Percentiles rank a stretch among this genome's conserved stretches.
phyloP scores from a whole-genome alignment of 1,140 invertebrate genomes.

The Heliconius congener region DNA sequence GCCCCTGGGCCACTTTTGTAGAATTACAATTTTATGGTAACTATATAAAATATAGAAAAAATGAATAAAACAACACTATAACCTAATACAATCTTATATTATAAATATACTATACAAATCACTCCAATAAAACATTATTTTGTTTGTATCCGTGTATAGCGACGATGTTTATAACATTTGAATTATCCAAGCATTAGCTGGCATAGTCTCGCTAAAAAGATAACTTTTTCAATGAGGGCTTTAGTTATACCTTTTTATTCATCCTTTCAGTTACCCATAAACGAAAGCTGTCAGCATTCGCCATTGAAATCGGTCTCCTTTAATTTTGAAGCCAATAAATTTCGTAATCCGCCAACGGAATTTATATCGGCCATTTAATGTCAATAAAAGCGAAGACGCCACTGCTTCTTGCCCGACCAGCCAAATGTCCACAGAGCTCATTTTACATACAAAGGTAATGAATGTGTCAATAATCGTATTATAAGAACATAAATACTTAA shows the following conservation, averaged over 20 bases:
- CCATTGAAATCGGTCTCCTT: slow-evolving; percentile 79
- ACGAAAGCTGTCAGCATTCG: slow-evolving; percentile 66
- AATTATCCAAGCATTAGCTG: slow-evolving; percentile 5
- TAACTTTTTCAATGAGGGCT: slow-evolving; percentile 57
- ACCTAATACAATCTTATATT: no score
- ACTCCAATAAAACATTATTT: background rate
- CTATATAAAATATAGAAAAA: no score
- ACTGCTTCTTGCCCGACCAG: slow-evolving; percentile 57
- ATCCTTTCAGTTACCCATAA: slow-evolving; percentile 58
- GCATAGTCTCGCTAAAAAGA: slow-evolving; percentile 47
- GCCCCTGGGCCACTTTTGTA: no score
- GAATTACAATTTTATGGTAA: background rate
- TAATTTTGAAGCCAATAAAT: slow-evolving; percentile 79
- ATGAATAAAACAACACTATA: no score
- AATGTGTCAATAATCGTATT: slow-evolving; percentile 54
- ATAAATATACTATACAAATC: background rate
- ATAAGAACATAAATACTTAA: slow-evolving; percentile 31
- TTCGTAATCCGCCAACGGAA: slow-evolving; percentile 76
- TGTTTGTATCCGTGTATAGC: background rate
- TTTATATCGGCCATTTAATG: slow-evolving; percentile 79
- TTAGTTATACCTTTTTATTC: slow-evolving; percentile 56
- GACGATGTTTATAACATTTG: slow-evolving; percentile 5
- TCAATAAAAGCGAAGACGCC: slow-evolving; percentile 66
- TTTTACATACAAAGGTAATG: slow-evolving; percentile 75
- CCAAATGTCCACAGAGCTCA: slow-evolving; percentile 58